A percentile compares a stretch with the other conserved stretches of the same genome.
phyloP scores from a whole-genome alignment of 2,797 vertebrate genomes.

The Macropodus opercularis region DNA sequence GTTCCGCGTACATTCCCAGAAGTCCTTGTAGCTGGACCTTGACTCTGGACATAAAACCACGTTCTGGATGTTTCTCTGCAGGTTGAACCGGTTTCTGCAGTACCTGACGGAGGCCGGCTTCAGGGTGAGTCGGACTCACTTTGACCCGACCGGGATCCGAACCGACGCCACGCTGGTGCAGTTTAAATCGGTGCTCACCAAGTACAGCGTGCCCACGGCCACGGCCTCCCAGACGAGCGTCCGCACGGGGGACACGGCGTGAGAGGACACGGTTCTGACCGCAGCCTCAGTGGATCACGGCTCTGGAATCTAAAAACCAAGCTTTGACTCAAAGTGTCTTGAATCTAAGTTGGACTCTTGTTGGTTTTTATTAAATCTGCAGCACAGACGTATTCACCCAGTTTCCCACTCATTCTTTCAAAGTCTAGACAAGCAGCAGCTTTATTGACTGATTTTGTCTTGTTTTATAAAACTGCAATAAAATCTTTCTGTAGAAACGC shows the following conservation, averaged over 20 bases:
- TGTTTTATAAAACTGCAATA: constrained; percentile 36
- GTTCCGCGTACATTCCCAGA: background rate
- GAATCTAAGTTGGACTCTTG: too few species aligned
- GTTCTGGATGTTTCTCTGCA: constrained; percentile 51
- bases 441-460: background rate
- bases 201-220: constrained; percentile 88
- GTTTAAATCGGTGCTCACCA: constrained; percentile 90
- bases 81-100: constrained; percentile 94
- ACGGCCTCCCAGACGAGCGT: constrained; percentile 59
- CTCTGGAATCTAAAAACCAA: constrained; percentile 15
- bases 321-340: too few species aligned
- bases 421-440: background rate
- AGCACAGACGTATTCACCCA: too few species aligned
- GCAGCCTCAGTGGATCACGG: too few species aligned
- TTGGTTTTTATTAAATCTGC: too few species aligned
- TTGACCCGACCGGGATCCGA: constrained; percentile 95
- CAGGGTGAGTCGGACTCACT: constrained; percentile 94
- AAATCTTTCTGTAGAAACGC: constrained; percentile 18
- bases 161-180: constrained; percentile 90
- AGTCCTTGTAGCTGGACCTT: background rate
- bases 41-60: background rate
- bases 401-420: too few species aligned
- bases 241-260: constrained; percentile 48
- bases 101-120: constrained; percentile 94
- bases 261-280: constrained; percentile 37